Evolutionary conservation across 2,888 invertebrate genomes (phyloP), one percentile per base, ranked within the genome.

Genomic region (Syrphus vitripennis): DNA sequence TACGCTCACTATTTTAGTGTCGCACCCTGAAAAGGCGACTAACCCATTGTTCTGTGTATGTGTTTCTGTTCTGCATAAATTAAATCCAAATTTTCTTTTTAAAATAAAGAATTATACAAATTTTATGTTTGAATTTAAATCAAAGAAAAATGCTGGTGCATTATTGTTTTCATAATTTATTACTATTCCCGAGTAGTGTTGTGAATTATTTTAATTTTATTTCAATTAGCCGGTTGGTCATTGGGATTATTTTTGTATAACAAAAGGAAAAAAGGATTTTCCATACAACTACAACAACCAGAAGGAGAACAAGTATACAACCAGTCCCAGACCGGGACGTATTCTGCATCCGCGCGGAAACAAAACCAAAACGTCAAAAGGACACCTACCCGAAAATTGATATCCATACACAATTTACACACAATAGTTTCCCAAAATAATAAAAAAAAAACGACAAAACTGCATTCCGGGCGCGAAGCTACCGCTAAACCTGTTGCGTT

Each of bases 401-500:
- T 50, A 67, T 61, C 3, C 45, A 42, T 50, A 65, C 65, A 42
- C 10, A 24, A 26, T 21, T 21, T 48, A 63, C 45, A 53, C 53
- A 53, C 26, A 70, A 26, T 26, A 37, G 55, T 63, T 79, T 37
- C 9, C 7, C 19, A 5, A 12, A 65, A 19, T n/a, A 21, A 37
- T 7, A 42, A 67, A 69, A 59, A 9, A 57, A 81, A 77, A 69
- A 29, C 69, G 57, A 77, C 40, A 74, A 76, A 86, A 82, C 77
- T 82, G 77, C 82, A 86, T 86, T 81, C 81, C 81, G 67, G 67
- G 70, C 67, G 63, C 40, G 45, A 71, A 67, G 81, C 69, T 77
- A 74, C 50, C 86, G 82, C 82, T 78, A 86, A 86, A 86, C 86
- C 86, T 86, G 86, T 86, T 86, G 86, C 86, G 34, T 78, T 74